Evolutionary conservation across 2,113 vertebrate genomes (phyloP).

Genomic region (Semnornis frantzii): DNA sequence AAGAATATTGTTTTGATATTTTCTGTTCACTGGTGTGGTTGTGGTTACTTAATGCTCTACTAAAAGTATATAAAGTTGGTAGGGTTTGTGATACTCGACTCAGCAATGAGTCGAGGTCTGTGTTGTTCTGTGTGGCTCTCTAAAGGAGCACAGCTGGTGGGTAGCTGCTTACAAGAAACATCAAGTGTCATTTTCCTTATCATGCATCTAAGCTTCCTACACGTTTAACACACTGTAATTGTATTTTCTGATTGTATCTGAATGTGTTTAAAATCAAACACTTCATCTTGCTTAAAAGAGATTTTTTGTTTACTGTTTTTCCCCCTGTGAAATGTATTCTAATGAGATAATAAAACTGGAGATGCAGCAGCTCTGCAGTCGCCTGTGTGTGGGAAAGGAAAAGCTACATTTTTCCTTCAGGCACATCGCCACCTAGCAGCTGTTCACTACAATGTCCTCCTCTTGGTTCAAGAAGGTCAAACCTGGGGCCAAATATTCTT

Average conservation of each 20-base stretch:
- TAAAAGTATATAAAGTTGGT: not conserved
- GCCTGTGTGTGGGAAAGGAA: not conserved
- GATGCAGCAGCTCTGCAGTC: not conserved
- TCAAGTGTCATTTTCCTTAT: not conserved
- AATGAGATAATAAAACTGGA: rapidly evolving
- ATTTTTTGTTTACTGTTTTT: not conserved
- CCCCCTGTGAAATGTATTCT: not conserved
- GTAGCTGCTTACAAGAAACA: not conserved
- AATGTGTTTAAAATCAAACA: not conserved
- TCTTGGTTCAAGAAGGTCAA: not conserved
- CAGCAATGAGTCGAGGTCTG: not conserved
- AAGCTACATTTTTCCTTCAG: not conserved
- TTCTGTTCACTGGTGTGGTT: not conserved
- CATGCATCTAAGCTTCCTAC: not conserved
- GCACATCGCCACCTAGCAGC: slow-evolving; percentile 49
- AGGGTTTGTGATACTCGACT: not conserved
- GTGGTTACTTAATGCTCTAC: not conserved
- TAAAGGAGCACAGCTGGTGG: not conserved
- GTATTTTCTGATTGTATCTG: not conserved
- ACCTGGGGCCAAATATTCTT: not conserved
- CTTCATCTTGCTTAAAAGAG: not conserved
- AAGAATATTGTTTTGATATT: not conserved
- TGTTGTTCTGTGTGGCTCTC: not conserved
- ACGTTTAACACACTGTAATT: not conserved
- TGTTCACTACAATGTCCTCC: not conserved